Evolutionary conservation across 2,113 vertebrate genomes (phyloP).

Genomic region (Oreochromis aureus): DNA sequence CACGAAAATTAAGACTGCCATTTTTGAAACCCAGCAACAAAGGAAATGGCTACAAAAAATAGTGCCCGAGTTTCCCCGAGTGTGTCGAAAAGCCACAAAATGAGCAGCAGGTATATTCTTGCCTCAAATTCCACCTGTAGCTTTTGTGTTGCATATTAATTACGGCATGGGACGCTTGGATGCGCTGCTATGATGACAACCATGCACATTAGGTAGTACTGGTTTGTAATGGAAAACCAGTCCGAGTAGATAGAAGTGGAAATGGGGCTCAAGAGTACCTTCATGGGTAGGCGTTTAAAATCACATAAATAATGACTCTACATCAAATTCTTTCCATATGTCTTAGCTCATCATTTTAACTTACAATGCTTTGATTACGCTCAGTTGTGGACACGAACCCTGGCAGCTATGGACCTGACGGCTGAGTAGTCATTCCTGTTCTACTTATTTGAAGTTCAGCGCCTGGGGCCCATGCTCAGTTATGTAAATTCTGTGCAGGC

Average conservation of each 20-base stretch:
- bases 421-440: neutral
- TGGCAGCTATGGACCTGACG: neutral
- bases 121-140: neutral
- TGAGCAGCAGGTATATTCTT: neutral
- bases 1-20: neutral
- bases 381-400: neutral
- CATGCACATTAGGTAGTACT: neutral
- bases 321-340: neutral
- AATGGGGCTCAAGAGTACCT: neutral
- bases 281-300: neutral
- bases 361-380: neutral
- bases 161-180: neutral
- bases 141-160: neutral
- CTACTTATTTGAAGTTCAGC: neutral
- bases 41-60: neutral
- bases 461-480: neutral
- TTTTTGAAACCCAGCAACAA: neutral
- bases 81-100: neutral
- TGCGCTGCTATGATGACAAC: neutral
- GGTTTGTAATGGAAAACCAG: neutral
- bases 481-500: neutral
- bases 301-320: neutral
- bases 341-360: neutral
- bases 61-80: accelerated
- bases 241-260: neutral